These are phyloP conservation scores for Conus canariensis DNA, from an alignment of 2,888 invertebrate genomes.

Conservation along the genomic window DNA sequence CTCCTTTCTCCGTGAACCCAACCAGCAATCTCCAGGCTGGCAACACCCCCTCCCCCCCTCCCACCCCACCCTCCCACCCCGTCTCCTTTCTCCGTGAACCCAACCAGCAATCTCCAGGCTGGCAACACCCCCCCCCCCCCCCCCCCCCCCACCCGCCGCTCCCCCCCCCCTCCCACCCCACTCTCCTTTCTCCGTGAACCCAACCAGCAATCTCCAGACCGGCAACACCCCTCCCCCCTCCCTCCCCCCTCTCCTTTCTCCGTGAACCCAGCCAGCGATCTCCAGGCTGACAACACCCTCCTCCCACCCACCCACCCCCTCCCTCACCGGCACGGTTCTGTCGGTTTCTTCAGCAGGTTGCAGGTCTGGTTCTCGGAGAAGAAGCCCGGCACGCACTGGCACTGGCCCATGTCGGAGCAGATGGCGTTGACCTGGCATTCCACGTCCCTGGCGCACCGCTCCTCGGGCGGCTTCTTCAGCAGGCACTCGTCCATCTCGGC, in stretches of 20 bases:
- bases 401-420: constrained; percentile 22
- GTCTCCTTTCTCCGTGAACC: not conserved
- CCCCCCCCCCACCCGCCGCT: not conserved
- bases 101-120: not conserved
- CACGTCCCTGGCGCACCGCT: constrained; percentile 33
- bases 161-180: not conserved
- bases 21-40: no score
- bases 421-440: constrained; percentile 43
- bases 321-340: constrained; percentile 28
- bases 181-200: not conserved
- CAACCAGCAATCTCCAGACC: not conserved
- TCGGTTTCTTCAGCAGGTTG: not conserved
- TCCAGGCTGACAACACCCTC: not conserved
- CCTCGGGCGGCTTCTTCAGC: constrained; percentile 30
- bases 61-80: not conserved
- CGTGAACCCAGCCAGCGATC: not conserved
- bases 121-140: not conserved
- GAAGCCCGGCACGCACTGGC: constrained; percentile 25
- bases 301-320: not conserved
- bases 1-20: no score
- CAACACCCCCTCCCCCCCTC: no score
- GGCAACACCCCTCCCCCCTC: not conserved
- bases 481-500: constrained; percentile 14
- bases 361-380: constrained; percentile 38
- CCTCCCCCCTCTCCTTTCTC: not conserved